Percentiles rank a stretch among this genome's conserved stretches.
These are phyloP conservation scores for Anastatus disparis DNA, from an alignment of 1,140 invertebrate genomes.

Conservation along the genomic window DNA sequence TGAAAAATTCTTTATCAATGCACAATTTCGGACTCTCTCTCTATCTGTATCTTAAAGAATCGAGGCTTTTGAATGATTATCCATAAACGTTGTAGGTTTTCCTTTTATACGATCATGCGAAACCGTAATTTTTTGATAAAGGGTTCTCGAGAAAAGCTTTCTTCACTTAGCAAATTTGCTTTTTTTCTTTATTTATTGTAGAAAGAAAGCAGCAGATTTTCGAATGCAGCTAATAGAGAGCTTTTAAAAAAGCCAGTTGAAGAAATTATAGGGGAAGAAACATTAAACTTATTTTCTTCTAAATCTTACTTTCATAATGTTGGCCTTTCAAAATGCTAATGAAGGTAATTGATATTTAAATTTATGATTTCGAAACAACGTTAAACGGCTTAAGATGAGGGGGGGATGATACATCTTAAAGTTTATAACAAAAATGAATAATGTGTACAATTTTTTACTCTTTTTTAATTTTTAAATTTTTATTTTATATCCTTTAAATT, in stretches of 20 bases:
- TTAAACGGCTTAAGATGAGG: no score
- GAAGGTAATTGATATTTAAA: no score
- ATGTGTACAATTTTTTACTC: no score
- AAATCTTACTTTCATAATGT: neutral
- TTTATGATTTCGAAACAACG: no score
- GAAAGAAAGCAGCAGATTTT: neutral
- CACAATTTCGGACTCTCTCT: no score
- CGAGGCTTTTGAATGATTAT: slow-evolving; percentile 18
- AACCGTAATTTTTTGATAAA: slow-evolving; percentile 16
- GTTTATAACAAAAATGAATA: no score
- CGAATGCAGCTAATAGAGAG: neutral
- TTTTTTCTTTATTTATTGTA: neutral
- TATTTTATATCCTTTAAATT: no score
- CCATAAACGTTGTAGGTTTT: neutral
- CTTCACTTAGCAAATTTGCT: neutral
- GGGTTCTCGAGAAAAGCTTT: neutral
- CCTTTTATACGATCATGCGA: slow-evolving; percentile 7
- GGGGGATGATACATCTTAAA: no score
- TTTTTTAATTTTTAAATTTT: no score
- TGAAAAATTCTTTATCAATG: no score
- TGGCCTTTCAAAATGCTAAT: neutral
- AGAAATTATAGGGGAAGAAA: neutral
- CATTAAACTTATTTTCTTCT: neutral
- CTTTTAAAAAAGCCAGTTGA: neutral
- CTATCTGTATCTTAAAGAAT: neutral